Conservation (phyloP, 2,888 invertebrate species). For the Acanthosoma haemorrhoidale region DNA sequence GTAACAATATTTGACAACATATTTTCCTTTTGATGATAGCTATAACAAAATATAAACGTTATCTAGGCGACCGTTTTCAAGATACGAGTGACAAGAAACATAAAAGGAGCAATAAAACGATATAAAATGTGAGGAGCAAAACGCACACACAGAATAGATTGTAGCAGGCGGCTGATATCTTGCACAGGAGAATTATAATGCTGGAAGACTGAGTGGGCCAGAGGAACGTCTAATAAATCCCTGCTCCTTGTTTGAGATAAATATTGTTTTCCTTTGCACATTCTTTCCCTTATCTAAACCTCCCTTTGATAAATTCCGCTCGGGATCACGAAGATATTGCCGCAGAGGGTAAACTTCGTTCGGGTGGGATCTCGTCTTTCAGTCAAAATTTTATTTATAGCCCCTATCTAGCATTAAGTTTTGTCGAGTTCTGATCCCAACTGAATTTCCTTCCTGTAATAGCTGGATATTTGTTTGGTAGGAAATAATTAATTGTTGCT, state of each 20-base stretch:
- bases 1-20: too few relatives aligned
- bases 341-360: background rate
- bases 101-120: background rate
- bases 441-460: too few relatives aligned
- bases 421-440: too few relatives aligned
- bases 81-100: background rate
- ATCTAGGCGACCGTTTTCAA: background rate
- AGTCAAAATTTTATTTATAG: too few relatives aligned
- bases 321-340: background rate
- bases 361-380: background rate
- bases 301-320: background rate
- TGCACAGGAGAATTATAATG: background rate
- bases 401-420: too few relatives aligned
- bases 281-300: slow-evolving; percentile 9
- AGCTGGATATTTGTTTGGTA: too few relatives aligned
- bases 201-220: slow-evolving; percentile 1
- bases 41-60: too few relatives aligned
- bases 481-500: too few relatives aligned
- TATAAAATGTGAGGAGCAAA: background rate
- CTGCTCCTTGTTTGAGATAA: slow-evolving; percentile 7
- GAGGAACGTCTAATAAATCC: background rate
- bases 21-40: too few relatives aligned
- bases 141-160: too few relatives aligned
- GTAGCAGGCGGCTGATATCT: background rate
- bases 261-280: slow-evolving; percentile 8